Conservation (phyloP, 2,888 invertebrate genomes). For the Chrysolina americana region DNA sequence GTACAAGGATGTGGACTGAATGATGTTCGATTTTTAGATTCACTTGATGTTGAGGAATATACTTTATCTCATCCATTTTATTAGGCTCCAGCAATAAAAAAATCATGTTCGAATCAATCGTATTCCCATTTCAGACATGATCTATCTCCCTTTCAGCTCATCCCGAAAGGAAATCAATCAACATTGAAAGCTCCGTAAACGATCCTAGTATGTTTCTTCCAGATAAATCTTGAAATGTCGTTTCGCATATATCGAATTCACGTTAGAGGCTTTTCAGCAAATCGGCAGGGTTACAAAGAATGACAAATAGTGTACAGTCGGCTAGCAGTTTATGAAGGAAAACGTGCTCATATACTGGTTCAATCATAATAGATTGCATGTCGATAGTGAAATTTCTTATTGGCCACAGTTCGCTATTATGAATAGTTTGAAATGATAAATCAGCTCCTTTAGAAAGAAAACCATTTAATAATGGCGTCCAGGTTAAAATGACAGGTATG, state of each 20-base stretch:
- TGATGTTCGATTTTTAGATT: background rate
- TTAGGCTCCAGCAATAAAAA: background rate
- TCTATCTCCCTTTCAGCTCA: background rate
- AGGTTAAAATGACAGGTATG: no score
- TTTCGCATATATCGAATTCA: slow-evolving; percentile 42
- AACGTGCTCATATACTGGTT: background rate
- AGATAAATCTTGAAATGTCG: slow-evolving; percentile 39
- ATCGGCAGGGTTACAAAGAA: slow-evolving; percentile 36
- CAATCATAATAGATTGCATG: no score
- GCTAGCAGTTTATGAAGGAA: background rate
- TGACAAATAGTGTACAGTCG: slow-evolving; percentile 35
- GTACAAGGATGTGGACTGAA: background rate
- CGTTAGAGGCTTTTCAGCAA: slow-evolving; percentile 38
- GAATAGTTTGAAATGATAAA: no score
- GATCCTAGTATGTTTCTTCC: slow-evolving; percentile 37
- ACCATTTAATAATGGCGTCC: no score
- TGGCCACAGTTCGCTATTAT: no score
- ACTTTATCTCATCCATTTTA: background rate
- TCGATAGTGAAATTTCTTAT: no score
- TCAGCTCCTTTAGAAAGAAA: no score
- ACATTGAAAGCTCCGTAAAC: slow-evolving; percentile 37
- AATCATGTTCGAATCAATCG: slow-evolving; percentile 7
- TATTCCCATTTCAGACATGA: background rate
- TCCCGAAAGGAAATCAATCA: slow-evolving; percentile 35
- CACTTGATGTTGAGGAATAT: background rate